Base-by-base conservation (phyloP, 2,888 invertebrate species). In the Agonopterix heracliana region DNA sequence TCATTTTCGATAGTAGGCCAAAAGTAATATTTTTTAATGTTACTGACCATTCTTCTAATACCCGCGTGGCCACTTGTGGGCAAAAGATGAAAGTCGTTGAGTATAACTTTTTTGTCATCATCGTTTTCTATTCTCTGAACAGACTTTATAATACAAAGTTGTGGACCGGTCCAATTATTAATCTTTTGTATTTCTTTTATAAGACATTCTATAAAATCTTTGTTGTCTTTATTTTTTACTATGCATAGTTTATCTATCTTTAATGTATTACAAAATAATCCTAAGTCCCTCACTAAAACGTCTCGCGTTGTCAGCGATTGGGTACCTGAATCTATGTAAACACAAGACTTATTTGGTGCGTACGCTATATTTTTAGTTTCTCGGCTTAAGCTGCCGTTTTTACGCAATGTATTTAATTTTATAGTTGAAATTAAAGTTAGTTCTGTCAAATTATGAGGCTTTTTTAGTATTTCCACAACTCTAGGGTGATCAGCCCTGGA, bases 401-500 rank as follows among this genome's bases (percentile, higher is more conserved):
- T 4, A 35, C 35, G 9, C 35, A 35, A 35, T 35, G 4, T 9
- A 12, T 34, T 17, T 47, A 42, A 11, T 2, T 35, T 17, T 34
- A 35, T 43, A 43, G 43, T 41, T 43, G n/a, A n/a, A n/a, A n/a
- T n/a, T n/a, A n/a, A n/a, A n/a, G 13, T 43, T 14, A 51, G 36
- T 17, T 54, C 54, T 9, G 38, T 41, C 3, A 35, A 36, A 34
- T 49, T 14, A 3, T 42, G 44, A 7, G 53, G 45, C 14, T 48
- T 54, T 47, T 46, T 47, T 46, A 45, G 41, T 34, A 52, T 48
- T 44, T 58, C 57, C 34, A 58, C 54, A 11, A 61, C 49, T 47
- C 48, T 51, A 10, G 56, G 56, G 46, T 59, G 56, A 54, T 53
- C 55, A 55, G 54, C 40, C 56, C 51, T n/a, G 36, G 49, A 41